phyloP scores from a whole-genome alignment of 2,888 invertebrate species.

The Lampropteryx suffumata region DNA sequence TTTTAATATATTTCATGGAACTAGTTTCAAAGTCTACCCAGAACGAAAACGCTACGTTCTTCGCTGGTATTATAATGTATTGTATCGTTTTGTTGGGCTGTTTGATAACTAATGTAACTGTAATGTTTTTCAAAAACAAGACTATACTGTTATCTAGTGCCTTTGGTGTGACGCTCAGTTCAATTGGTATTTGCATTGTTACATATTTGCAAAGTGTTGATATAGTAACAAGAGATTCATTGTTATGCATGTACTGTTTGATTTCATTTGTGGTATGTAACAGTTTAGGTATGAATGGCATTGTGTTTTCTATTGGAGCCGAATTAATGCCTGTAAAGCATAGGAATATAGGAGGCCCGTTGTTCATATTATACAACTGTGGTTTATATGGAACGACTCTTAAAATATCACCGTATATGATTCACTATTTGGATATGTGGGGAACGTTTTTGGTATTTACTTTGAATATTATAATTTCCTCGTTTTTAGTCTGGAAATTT shows the following conservation, averaged over 20 bases:
- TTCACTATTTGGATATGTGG: constrained; percentile 24
- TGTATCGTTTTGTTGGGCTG: constrained; percentile 15
- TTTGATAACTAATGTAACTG: constrained; percentile 14
- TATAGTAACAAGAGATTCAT: constrained; percentile 20
- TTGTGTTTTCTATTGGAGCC: constrained; percentile 24
- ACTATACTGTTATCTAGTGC: constrained; percentile 23
- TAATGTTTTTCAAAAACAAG: constrained; percentile 25
- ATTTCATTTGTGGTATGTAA: constrained; percentile 22
- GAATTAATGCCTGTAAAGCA: constrained; percentile 35
- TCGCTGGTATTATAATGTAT: constrained; percentile 22
- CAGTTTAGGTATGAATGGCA: constrained; percentile 21
- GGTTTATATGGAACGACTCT: constrained; percentile 24
- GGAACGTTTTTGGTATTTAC: constrained; percentile 30
- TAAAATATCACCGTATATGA: constrained; percentile 31
- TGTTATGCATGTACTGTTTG: constrained; percentile 27
- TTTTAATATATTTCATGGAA: constrained; percentile 29
- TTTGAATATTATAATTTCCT: constrained; percentile 23
- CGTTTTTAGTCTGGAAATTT: constrained; percentile 28
- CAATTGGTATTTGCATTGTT: constrained; percentile 15
- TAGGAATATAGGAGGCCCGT: constrained; percentile 28
- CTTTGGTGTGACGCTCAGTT: constrained; percentile 16
- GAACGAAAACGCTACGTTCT: constrained; percentile 24
- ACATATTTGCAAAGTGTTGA: constrained; percentile 24
- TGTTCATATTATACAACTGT: constrained; percentile 29
- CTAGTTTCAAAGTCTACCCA: constrained; percentile 22